phyloP scores from a whole-genome alignment of 1,140 invertebrate species.

The Drosophila pseudoananassae region DNA sequence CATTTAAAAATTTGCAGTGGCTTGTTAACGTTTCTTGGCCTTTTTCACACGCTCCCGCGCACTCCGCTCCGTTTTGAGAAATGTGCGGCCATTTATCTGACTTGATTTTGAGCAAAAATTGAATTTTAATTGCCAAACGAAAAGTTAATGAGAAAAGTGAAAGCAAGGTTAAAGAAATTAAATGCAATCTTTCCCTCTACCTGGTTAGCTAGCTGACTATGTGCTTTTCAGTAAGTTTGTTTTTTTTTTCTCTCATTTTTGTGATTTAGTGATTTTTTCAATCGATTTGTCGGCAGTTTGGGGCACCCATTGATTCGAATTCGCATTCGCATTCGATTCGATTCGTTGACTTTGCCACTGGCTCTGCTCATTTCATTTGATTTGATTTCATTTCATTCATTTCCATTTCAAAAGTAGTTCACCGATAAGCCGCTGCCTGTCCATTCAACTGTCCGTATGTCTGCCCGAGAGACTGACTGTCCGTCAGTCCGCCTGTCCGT shows the following conservation, averaged over 20 bases:
- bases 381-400: slow-evolving; percentile 59
- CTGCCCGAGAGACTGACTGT: slow-evolving; percentile 17
- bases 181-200: slow-evolving; percentile 44
- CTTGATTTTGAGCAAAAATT: slow-evolving; percentile 64
- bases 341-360: slow-evolving; percentile 34
- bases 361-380: slow-evolving; percentile 30
- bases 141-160: slow-evolving; percentile 83
- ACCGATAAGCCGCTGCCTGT: slow-evolving; percentile 58
- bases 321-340: slow-evolving; percentile 35
- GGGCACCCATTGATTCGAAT: slow-evolving; percentile 51
- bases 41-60: slow-evolving; percentile 76
- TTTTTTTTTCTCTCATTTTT: slow-evolving; percentile 39
- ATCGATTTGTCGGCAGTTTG: slow-evolving; percentile 58
- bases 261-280: slow-evolving; percentile 59
- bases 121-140: slow-evolving; percentile 80
- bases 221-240: slow-evolving; percentile 4
- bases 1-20: slow-evolving; percentile 75
- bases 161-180: slow-evolving; percentile 82
- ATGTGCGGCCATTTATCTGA: slow-evolving; percentile 72
- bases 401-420: slow-evolving; percentile 69
- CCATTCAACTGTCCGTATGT: slow-evolving; percentile 33
- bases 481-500: slow-evolving; percentile 17
- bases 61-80: slow-evolving; percentile 42
- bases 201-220: background rate
- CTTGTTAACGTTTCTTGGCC: slow-evolving; percentile 69